Evolutionary conservation across 2,888 invertebrate species (phyloP).

Genomic region (Cerastoderma edule): DNA sequence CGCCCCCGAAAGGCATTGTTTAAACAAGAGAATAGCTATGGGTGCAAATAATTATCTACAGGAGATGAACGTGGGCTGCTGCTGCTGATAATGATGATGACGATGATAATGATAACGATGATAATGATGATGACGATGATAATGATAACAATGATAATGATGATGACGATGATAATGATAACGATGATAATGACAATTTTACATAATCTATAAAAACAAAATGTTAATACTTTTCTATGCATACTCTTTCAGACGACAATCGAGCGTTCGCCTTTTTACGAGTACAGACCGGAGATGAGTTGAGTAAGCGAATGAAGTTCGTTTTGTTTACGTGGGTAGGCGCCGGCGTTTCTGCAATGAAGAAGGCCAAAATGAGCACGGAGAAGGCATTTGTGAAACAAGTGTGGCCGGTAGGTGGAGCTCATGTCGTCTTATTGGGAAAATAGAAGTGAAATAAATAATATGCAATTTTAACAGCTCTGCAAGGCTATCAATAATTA

Average conservation of each 20-base stretch:
- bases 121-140: too few species aligned
- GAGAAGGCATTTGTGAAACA: slow-evolving; percentile 92
- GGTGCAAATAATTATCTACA: too few species aligned
- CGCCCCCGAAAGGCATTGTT: too few species aligned
- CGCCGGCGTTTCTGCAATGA: slow-evolving; percentile 89
- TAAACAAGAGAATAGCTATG: too few species aligned
- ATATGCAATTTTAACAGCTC: background rate
- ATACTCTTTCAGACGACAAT: slow-evolving; percentile 87
- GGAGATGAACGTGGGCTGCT: too few species aligned
- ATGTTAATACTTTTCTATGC: too few species aligned
- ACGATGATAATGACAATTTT: too few species aligned
- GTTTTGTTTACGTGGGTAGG: slow-evolving; percentile 92
- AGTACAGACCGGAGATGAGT: slow-evolving; percentile 89
- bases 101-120: too few species aligned
- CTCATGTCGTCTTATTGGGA: background rate
- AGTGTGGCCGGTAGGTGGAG: slow-evolving; percentile 88
- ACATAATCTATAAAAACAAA: too few species aligned
- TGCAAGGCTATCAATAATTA: background rate
- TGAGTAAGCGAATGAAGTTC: slow-evolving; percentile 93
- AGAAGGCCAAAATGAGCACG: slow-evolving; percentile 92
- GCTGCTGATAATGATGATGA: too few species aligned
- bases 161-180: too few species aligned
- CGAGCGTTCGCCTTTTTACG: slow-evolving; percentile 90
- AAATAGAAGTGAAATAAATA: background rate
- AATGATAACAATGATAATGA: too few species aligned